Evolutionary conservation across 1,140 invertebrate genomes (phyloP), one percentile per base, ranked within the genome.

Genomic region (Zaprionus taronus): DNA sequence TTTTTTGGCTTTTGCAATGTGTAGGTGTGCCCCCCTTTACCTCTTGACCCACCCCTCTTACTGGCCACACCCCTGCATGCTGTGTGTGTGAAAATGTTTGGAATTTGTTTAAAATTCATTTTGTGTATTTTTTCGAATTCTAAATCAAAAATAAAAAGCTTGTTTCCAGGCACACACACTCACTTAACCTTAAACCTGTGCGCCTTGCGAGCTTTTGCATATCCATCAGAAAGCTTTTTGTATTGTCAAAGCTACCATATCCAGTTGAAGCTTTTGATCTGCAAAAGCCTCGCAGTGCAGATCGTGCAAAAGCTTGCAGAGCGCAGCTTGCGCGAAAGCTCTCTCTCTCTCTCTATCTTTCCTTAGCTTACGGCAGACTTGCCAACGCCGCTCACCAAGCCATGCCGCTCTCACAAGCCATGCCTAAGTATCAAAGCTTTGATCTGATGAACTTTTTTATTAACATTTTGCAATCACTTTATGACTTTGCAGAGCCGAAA

Each of bases 401-500:
- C n/a, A 61, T 47, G 62, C 72, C 34, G 56, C 68, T 55, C 60
- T 80, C 73, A 67, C 75, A 82, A 62, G 66, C 72, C 82, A 81
- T 81, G 79, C 64, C 84, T 84, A 87, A 87, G 84, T 87, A 87
- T 87, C 72, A 47, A 47, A n/a, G 56, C 60, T 62, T 22, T 61
- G 3, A 12, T 22, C 2, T 2, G 2, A 38, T 24, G 2, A 5
- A 24, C 6, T 20, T 12, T 31, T 14, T 0, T 15, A 38, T 51
- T 36, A 49, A 58, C 24, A 14, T 74, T 47, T 69, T n/a, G n/a
- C 12, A 92, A 91, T 93, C 66, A 31, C 55, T 69, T 79, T 72
- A 3, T 17, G 9, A n/a, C 2, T 36, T 94, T 93, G 36, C 94
- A 99, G 98, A 93, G 94, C 97, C 92, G 98, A 99, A 93, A 99